Evolutionary conservation across 1,140 invertebrate species (phyloP), one percentile per base, ranked within the genome.

Genomic region (Whitmania pigra): DNA sequence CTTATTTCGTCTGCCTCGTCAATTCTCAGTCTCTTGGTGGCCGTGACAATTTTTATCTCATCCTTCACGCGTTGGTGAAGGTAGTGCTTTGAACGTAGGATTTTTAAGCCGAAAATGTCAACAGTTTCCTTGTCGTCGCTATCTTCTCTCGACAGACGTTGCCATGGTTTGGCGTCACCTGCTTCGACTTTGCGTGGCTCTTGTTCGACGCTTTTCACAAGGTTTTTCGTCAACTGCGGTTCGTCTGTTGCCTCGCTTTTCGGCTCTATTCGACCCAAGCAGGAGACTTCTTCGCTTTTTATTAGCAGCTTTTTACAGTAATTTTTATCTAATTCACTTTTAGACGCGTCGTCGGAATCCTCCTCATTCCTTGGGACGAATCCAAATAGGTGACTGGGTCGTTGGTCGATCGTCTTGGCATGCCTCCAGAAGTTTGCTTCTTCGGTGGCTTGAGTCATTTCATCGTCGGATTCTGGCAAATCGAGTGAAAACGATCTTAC

Each of bases 1-100:
- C 79, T 71, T 54, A 82, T 78, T 73, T 83, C 83, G 75, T 84
- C 82, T 57, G 81, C 75, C 74, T 84, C 82, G 72, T 84, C 82
- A 53, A 84, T 77, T 74, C 82, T 77, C 43, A 80, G 77, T 72
- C 81, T 77, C 67, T 82, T 70, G 63, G 84, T 81, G 71, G 80
- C 78, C 17, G 82, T 82, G 15, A 82, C 83, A n/a, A 80, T 78
- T 74, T 84, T 80, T 31, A 86, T 76, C 76, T 86, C 86, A 72
- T 86, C 85, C 73, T 84, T 82, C n/a, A 87, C 77, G 71, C 85
- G 80, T 68, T 84, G 83, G 75, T 86, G 84, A 27, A 86, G 76
- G 53, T 25, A 36, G 53, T 70, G 69, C 22, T 49, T 49, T 36
- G 69, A 53, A 18, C 25, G 6, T 13, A 49, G 53, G 17, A 70